Conservation (phyloP, 2,888 invertebrate genomes). For the Coelinius sp. region DNA sequence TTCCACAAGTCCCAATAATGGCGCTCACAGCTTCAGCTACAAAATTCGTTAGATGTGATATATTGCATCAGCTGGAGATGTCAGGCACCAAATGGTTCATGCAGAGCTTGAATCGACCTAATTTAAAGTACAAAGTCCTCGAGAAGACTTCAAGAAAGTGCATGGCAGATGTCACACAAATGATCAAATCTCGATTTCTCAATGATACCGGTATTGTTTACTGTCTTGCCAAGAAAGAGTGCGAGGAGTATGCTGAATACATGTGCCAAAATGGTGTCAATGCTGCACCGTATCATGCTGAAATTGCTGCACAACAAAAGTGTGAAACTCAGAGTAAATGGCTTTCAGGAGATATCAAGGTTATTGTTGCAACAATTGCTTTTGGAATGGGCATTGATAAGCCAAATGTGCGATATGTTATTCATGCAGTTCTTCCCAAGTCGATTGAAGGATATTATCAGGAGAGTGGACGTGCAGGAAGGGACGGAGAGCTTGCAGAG, state of each 20-base stretch:
- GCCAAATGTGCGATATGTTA: slow-evolving; percentile 92
- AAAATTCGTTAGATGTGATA: slow-evolving; percentile 74
- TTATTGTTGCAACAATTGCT: slow-evolving; percentile 97
- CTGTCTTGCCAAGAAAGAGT: no score
- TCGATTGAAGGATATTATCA: slow-evolving; percentile 97
- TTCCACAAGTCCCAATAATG: slow-evolving; percentile 80
- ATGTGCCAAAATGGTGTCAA: no score
- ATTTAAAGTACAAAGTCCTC: no score
- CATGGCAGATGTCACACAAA: no score
- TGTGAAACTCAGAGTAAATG: slow-evolving; percentile 89
- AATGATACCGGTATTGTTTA: no score
- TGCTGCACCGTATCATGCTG: background rate
- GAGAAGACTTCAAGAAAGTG: no score
- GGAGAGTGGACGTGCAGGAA: slow-evolving; percentile 96
- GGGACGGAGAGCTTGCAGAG: slow-evolving; percentile 90
- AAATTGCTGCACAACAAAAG: slow-evolving; percentile 77
- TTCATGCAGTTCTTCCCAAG: slow-evolving; percentile 97
- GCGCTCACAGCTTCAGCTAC: slow-evolving; percentile 97
- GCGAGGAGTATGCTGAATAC: no score
- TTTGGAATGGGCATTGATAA: slow-evolving; percentile 99
- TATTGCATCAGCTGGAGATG: no score
- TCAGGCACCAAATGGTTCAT: no score
- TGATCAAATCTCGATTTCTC: no score
- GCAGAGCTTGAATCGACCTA: no score
- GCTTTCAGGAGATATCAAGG: slow-evolving; percentile 89